phyloP scores from a whole-genome alignment of 2,797 vertebrate genomes.

The Pipistrellus pygmaeus region DNA sequence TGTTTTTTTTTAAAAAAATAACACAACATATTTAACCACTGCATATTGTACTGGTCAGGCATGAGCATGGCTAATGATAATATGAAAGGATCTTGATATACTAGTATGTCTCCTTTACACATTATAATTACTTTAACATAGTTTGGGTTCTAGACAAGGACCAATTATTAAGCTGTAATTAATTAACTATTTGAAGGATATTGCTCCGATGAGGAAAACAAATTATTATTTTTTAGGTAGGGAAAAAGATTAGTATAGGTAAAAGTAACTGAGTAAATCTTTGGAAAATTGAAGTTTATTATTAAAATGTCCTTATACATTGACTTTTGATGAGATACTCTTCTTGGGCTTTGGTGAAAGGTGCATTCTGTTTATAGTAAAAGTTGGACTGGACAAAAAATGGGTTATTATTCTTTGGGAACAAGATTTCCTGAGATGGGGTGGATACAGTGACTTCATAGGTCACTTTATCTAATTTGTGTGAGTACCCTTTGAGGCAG shows the following conservation, averaged over 20 bases:
- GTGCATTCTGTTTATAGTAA: slow-evolving; percentile 26
- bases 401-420: slow-evolving; percentile 53
- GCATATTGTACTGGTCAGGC: neutral
- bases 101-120: neutral
- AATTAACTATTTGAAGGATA: slow-evolving; percentile 27
- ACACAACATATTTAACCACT: neutral
- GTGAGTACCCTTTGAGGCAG: slow-evolving; percentile 48
- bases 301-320: neutral
- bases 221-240: neutral
- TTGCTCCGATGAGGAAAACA: neutral
- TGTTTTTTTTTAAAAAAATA: too few species aligned
- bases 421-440: slow-evolving; percentile 57
- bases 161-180: slow-evolving; percentile 1
- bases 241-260: neutral
- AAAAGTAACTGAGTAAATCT: slow-evolving; percentile 60
- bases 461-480: slow-evolving; percentile 72
- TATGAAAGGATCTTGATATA: slow-evolving; percentile 20
- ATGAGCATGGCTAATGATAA: neutral
- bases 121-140: neutral
- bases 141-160: slow-evolving; percentile 16
- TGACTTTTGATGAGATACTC: slow-evolving; percentile 20
- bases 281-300: slow-evolving; percentile 55
- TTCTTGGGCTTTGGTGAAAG: slow-evolving; percentile 56
- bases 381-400: slow-evolving; percentile 34
- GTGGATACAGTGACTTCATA: slow-evolving; percentile 72